Percentiles rank a stretch among this genome's conserved stretches.
Evolutionary conservation across 2,888 invertebrate species (phyloP).

Genomic region (Ormyrus labotus): DNA sequence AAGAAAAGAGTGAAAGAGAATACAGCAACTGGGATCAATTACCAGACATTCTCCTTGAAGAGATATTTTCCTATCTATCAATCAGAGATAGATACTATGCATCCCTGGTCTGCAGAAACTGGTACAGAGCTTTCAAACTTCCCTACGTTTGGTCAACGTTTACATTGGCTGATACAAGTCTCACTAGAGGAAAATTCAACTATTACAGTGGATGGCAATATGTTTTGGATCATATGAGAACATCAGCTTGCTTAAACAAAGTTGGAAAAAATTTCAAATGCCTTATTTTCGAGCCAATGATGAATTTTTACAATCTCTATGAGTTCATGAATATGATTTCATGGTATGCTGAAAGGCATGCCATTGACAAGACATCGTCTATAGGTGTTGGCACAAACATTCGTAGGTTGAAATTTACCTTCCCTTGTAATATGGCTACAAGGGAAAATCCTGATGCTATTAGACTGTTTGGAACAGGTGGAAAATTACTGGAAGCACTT

Average conservation of each 20-base stretch:
- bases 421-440: constrained; percentile 84
- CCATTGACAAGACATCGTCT: constrained; percentile 65
- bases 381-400: constrained; percentile 79
- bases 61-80: constrained; percentile 82
- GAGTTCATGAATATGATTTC: constrained; percentile 90
- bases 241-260: constrained; percentile 83
- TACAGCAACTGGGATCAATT: constrained; percentile 82
- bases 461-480: constrained; percentile 87
- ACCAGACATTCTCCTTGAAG: constrained; percentile 85
- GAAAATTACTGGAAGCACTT: constrained; percentile 81
- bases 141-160: constrained; percentile 87
- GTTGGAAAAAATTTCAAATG: constrained; percentile 83
- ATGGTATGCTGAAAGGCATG: constrained; percentile 81
- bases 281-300: constrained; percentile 84
- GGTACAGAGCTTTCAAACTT: constrained; percentile 84
- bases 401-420: constrained; percentile 82
- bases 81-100: constrained; percentile 85
- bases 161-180: constrained; percentile 82
- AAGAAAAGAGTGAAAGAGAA: constrained; percentile 70
- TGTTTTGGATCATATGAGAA: constrained; percentile 85
- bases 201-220: constrained; percentile 90
- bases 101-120: constrained; percentile 82
- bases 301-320: constrained; percentile 88
- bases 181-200: constrained; percentile 86
- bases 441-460: constrained; percentile 80